A percentile compares a stretch with the other conserved stretches of the same genome.
These are phyloP conservation scores for Hippolais icterina DNA, from an alignment of 2,113 vertebrate genomes.

Conservation along the genomic window DNA sequence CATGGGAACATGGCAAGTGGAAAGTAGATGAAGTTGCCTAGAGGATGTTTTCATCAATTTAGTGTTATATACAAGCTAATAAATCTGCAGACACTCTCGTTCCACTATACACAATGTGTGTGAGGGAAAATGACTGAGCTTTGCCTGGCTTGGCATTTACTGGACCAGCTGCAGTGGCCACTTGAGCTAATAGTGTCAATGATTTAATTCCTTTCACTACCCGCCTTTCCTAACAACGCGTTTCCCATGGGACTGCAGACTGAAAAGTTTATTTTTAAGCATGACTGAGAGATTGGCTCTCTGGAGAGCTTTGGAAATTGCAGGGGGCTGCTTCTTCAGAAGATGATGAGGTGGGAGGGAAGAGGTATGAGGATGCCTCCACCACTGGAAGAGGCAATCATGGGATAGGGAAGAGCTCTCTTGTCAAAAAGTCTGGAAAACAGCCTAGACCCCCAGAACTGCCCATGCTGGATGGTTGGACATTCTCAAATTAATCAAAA, in stretches of 20 bases:
- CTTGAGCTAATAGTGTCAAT: conserved; percentile 22
- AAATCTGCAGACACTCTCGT: conserved; percentile 58
- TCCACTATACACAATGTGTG: neutral
- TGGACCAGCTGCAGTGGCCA: conserved; percentile 48
- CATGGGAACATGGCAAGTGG: conserved; percentile 65
- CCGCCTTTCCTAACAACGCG: neutral
- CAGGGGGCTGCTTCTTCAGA: neutral
- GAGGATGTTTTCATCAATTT: conserved; percentile 70
- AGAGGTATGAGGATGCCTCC: neutral
- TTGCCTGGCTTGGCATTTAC: conserved; percentile 41
- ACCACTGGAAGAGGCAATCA: neutral
- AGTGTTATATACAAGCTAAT: conserved; percentile 64
- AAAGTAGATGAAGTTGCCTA: conserved; percentile 68
- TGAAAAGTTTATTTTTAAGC: conserved; percentile 40
- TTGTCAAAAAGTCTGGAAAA: neutral
- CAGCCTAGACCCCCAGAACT: neutral
- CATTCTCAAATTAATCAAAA: neutral
- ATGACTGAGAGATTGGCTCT: neutral
- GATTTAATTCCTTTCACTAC: conserved; percentile 49
- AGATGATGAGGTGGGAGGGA: neutral
- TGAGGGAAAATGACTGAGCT: conserved; percentile 44
- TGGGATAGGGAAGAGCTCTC: neutral
- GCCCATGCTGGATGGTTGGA: neutral
- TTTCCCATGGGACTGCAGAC: neutral
- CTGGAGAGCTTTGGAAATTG: neutral